Evolutionary conservation across 2,797 vertebrate species (phyloP).

Genomic region (Urocyon cinereoargenteus): DNA sequence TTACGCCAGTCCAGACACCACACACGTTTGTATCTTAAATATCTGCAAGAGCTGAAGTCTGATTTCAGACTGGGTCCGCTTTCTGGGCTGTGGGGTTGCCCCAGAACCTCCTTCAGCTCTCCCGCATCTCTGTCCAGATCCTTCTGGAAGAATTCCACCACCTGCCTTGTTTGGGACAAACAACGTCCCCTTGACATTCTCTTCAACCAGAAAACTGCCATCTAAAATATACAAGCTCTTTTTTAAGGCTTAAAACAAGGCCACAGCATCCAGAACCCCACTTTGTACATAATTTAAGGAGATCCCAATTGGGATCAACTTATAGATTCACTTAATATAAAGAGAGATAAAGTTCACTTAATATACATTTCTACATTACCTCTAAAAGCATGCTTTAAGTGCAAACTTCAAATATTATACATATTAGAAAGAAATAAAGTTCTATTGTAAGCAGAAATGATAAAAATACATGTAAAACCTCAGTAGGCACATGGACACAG

Average conservation of each 20-base stretch:
- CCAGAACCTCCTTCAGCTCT: not conserved
- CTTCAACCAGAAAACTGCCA: conserved; percentile 4
- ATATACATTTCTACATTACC: conserved; percentile 10
- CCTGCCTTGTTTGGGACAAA: conserved; percentile 48
- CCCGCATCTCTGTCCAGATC: not conserved
- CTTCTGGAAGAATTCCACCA: conserved; percentile 56
- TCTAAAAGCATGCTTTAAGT: conserved; percentile 27
- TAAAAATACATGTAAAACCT: conserved; percentile 16
- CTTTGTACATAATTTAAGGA: not conserved
- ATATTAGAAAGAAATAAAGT: not conserved
- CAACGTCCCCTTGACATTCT: not conserved
- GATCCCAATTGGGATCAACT: not conserved
- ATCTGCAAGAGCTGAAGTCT: not conserved
- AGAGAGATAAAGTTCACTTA: not conserved
- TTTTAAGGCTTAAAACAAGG: conserved; percentile 45
- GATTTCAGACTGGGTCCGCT: not conserved
- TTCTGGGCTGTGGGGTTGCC: not conserved
- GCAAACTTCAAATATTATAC: conserved; percentile 9
- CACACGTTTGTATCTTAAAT: not conserved
- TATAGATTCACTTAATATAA: conserved; percentile 3
- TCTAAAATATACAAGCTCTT: conserved; percentile 24
- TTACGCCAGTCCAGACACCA: not conserved
- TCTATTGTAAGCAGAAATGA: conserved; percentile 24
- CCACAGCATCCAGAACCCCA: conserved; percentile 30
- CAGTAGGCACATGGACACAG: not conserved